Base-by-base conservation (phyloP, 2,797 vertebrate species). In the Aeoliscus strigatus region DNA sequence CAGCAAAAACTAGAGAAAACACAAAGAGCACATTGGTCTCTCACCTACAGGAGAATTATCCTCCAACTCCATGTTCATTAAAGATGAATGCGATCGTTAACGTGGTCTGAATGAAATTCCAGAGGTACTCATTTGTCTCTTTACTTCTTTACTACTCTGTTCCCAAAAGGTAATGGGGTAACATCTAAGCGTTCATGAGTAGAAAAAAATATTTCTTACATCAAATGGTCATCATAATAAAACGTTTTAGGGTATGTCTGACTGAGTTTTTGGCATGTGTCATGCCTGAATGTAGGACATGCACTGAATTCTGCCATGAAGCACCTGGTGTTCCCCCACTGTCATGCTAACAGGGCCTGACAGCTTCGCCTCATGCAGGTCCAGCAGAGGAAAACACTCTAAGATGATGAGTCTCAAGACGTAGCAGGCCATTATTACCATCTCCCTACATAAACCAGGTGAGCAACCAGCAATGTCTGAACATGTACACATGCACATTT, bases 361-460 rank as follows among this genome's bases (percentile, higher is more conserved):
- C 77, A 80, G 50, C 46, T 75, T 46, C 69, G 56, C 72, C 77
- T 83, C 60, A 85, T 82, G 64, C 52, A 59, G 46, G 60, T 78
- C 79, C 75, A 80, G 66, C 47, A 35, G 51, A 66, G 51, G 68
- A 64, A 81, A 77, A 68, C 40, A 55, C 48, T 60, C 25, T 34
- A 52, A 60, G 54, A 73, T 62, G 40, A 43, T 62, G 40, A 43
- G n/a, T 51, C 50, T 65, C 60, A 72, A 77, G 48, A 53, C 49
- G 50, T 67, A 68, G 66, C 64, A 66, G 60, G 51, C 53, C 29
- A 60, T 77, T 65, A 58, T 57, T 31, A 17, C 38, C 51, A 38
- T 50, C 43, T 53, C 49, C 42, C 8, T 40, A 34, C 3, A 54
- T 52, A 36, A 60, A 34, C 42, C 48, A 60, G 43, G 51, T 54